Conservation (phyloP, 2,888 invertebrate species). For the Scrobipalpa atriplicella region DNA sequence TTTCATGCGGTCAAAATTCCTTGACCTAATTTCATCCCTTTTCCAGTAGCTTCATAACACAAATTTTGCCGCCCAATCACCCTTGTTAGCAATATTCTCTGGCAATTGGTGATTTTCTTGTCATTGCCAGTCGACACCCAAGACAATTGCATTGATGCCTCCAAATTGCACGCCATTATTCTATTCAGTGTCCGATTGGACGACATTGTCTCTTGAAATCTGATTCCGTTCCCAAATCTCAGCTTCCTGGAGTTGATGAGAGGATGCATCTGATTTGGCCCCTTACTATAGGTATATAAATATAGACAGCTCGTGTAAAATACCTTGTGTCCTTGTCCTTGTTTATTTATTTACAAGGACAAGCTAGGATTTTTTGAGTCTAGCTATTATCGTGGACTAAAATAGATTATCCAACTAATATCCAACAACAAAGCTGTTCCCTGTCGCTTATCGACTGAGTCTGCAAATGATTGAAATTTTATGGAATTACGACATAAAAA, state of each 20-base stretch:
- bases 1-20: too few relatives aligned
- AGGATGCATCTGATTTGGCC: neutral
- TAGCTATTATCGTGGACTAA: neutral
- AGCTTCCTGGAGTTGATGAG: constrained; percentile 34
- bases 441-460: neutral
- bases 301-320: neutral
- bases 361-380: too few relatives aligned
- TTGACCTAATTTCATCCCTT: neutral
- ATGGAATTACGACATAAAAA: neutral
- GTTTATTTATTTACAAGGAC: too few relatives aligned
- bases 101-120: constrained; percentile 35
- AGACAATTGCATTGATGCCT: constrained; percentile 39
- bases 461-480: neutral
- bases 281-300: neutral
- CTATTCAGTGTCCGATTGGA: constrained; percentile 49
- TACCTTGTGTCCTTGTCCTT: neutral
- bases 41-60: neutral
- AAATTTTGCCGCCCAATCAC: neutral
- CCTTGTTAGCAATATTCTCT: constrained; percentile 1
- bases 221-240: constrained; percentile 33
- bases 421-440: neutral
- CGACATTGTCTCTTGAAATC: constrained; percentile 40
- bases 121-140: constrained; percentile 24
- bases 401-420: neutral
- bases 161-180: constrained; percentile 64